phyloP scores from a whole-genome alignment of 1,140 invertebrate genomes.

The Holcopasites calliopsidis region DNA sequence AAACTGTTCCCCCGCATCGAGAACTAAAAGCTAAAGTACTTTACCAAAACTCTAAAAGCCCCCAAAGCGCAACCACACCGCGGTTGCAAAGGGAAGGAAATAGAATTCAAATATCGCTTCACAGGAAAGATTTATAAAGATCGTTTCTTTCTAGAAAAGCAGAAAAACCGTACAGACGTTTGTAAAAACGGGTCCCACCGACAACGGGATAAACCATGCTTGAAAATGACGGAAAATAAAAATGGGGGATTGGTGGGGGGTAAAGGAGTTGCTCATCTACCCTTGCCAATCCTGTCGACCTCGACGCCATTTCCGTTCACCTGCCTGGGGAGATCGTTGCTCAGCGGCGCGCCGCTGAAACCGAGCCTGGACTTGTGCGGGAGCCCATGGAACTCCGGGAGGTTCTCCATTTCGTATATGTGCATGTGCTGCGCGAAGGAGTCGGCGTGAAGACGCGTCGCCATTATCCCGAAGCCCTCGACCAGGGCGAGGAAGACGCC shows the following conservation, averaged over 20 bases:
- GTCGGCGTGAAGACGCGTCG: slow-evolving; percentile 49
- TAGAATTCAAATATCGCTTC: too few relatives aligned
- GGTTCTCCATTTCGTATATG: slow-evolving; percentile 32
- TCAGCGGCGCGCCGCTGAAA: neutral
- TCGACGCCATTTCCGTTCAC: slow-evolving; percentile 12
- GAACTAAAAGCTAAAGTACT: too few relatives aligned
- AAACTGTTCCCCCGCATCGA: too few relatives aligned
- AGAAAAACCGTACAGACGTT: neutral
- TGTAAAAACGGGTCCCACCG: neutral
- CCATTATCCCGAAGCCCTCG: slow-evolving; percentile 49
- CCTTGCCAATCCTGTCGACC: slow-evolving; percentile 35
- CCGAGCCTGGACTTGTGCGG: neutral
- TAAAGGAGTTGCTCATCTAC: too few relatives aligned
- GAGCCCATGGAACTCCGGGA: slow-evolving; percentile 30
- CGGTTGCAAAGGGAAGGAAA: too few relatives aligned
- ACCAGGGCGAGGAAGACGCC: slow-evolving; percentile 47
- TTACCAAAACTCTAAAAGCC: too few relatives aligned
- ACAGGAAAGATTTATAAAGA: neutral
- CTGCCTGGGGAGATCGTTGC: neutral
- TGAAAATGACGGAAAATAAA: neutral
- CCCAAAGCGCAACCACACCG: too few relatives aligned
- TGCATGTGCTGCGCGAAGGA: slow-evolving; percentile 43
- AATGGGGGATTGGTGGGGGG: neutral
- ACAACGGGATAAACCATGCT: neutral
- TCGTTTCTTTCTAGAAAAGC: neutral